Evolutionary conservation across 2,113 vertebrate genomes (phyloP).

Genomic region (Chauna torquata): DNA sequence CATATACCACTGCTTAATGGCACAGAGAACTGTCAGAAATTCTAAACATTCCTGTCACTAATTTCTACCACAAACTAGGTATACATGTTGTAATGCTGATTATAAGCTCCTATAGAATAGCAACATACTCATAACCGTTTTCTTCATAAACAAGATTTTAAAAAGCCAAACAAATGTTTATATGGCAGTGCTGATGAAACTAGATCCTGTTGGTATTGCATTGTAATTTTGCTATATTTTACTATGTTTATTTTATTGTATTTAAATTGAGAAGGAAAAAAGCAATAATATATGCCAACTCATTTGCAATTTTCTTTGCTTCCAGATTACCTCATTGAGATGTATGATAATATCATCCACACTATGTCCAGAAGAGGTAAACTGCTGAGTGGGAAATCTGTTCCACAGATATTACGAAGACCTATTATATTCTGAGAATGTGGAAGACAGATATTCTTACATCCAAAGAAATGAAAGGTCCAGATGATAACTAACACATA

Average conservation of each 20-base stretch:
- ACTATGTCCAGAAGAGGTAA: constrained; percentile 26
- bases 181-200: not conserved
- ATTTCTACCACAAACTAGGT: not conserved
- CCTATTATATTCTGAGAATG: not conserved
- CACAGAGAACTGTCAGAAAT: not conserved
- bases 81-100: not conserved
- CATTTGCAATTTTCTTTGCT: constrained; percentile 43
- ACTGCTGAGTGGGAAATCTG: not conserved
- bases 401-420: not conserved
- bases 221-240: constrained; percentile 1
- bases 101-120: not conserved
- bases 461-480: not conserved
- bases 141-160: not conserved
- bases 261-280: constrained; percentile 3
- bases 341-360: not conserved
- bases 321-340: not conserved
- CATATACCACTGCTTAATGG: not conserved
- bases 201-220: not conserved
- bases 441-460: not conserved
- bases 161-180: not conserved
- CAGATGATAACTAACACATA: not conserved
- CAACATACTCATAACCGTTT: not conserved
- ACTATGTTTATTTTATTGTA: constrained; percentile 42
- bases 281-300: constrained; percentile 16
- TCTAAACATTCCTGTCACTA: not conserved